These are phyloP conservation scores for Dufourea novaeangliae DNA, from an alignment of 1,140 invertebrate species.

Conservation along the genomic window DNA sequence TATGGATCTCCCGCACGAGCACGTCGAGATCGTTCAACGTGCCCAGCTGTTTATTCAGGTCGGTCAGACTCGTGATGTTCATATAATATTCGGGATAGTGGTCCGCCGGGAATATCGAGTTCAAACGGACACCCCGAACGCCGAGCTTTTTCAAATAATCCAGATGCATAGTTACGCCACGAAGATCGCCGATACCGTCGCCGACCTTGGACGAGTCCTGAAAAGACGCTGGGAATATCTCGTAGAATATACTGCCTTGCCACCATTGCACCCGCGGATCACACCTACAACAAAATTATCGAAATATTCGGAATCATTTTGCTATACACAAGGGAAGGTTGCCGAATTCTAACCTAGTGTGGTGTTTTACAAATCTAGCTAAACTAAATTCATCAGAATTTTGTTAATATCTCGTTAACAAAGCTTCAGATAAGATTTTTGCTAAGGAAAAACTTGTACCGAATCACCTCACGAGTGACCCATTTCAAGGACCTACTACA, in stretches of 20 bases:
- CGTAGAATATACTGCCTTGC: conserved; percentile 90
- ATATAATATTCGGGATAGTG: conserved; percentile 87
- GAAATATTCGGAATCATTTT: neutral
- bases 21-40: conserved; percentile 84
- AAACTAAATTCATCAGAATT: no score
- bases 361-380: no score
- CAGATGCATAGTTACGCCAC: conserved; percentile 85
- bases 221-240: conserved; percentile 91
- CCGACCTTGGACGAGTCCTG: conserved; percentile 86
- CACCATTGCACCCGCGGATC: conserved; percentile 86
- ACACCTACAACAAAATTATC: conserved; percentile 61
- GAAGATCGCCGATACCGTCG: conserved; percentile 89
- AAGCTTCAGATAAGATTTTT: no score
- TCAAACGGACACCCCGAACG: conserved; percentile 86
- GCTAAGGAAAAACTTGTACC: no score
- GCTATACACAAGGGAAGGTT: no score
- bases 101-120: conserved; percentile 88
- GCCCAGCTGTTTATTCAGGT: conserved; percentile 86
- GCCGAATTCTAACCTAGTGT: no score
- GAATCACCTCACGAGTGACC: no score
- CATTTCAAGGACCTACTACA: no score
- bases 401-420: no score
- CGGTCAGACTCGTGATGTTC: conserved; percentile 84
- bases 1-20: conserved; percentile 84
- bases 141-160: conserved; percentile 87